A percentile compares a stretch with the other conserved stretches of the same genome.
phyloP scores from a whole-genome alignment of 2,113 vertebrate species.

The Pagrus major region DNA sequence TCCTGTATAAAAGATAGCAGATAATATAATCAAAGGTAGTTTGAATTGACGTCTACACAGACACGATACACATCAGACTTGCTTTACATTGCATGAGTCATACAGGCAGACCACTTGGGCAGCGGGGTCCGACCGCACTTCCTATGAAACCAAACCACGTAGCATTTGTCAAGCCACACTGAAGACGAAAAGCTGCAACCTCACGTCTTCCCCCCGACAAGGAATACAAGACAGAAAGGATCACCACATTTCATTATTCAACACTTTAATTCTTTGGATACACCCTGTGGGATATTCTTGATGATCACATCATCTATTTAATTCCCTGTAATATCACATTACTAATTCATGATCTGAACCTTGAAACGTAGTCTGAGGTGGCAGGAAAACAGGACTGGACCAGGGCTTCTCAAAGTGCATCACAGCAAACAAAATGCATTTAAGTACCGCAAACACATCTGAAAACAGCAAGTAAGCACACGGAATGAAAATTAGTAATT shows the following conservation, averaged over 20 bases:
- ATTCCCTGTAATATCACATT: not conserved
- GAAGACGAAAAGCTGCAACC: not conserved
- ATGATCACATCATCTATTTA: conserved; percentile 11
- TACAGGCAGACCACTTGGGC: not conserved
- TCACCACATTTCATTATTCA: conserved; percentile 18
- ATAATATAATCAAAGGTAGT: conserved; percentile 26
- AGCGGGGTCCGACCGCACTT: not conserved
- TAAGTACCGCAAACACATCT: conserved; percentile 6
- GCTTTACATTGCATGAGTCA: conserved; percentile 54
- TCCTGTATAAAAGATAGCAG: not conserved
- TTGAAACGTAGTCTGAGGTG: conserved; percentile 7
- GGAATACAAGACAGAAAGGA: not conserved
- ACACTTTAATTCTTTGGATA: conserved; percentile 53
- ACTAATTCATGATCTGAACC: conserved; percentile 18
- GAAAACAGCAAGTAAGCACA: conserved; percentile 22
- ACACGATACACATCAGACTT: not conserved
- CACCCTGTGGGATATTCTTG: not conserved
- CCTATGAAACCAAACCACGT: conserved; percentile 42
- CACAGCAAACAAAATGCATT: conserved; percentile 52
- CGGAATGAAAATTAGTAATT: conserved; percentile 9
- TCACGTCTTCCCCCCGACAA: not conserved
- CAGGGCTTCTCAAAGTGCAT: conserved; percentile 49
- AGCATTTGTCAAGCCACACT: conserved; percentile 15
- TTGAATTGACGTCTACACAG: not conserved
- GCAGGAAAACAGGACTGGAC: conserved; percentile 37